These are phyloP conservation scores for Heliconius hermathena DNA, from an alignment of 1,140 invertebrate species.

Conservation along the genomic window DNA sequence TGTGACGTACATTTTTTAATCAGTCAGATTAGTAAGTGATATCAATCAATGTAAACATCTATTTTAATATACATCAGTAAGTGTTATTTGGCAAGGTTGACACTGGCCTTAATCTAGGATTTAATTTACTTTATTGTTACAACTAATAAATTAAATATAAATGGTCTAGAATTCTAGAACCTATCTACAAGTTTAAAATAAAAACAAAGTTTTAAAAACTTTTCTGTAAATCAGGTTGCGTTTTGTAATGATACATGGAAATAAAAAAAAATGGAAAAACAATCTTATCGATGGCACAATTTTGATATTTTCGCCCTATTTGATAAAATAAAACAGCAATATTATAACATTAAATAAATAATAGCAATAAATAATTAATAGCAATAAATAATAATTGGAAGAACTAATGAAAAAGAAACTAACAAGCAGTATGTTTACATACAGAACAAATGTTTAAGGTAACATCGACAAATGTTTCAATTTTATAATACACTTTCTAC, in stretches of 20 bases:
- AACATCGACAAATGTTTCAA: neutral
- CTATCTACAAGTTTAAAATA: neutral
- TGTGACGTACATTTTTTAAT: neutral
- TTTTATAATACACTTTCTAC: neutral
- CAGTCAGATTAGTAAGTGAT: neutral
- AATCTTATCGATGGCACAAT: neutral
- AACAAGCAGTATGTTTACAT: neutral
- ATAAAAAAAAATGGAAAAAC: neutral
- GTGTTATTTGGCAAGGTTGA: slow-evolving; percentile 29
- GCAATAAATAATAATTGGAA: slow-evolving; percentile 9
- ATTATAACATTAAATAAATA: slow-evolving; percentile 1
- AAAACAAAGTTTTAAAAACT: neutral
- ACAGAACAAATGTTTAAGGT: neutral
- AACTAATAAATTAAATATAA: slow-evolving; percentile 21
- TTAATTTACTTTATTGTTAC: slow-evolving; percentile 19
- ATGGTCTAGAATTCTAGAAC: neutral
- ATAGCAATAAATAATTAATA: slow-evolving; percentile 13
- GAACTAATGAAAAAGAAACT: neutral
- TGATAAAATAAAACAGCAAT: neutral
- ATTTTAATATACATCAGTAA: neutral
- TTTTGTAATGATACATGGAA: neutral
- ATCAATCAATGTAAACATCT: neutral
- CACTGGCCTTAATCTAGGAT: slow-evolving; percentile 17
- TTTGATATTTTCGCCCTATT: neutral
- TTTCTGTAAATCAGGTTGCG: neutral